Evolutionary conservation across 2,113 vertebrate genomes (phyloP).

Genomic region (Smithornis capensis): DNA sequence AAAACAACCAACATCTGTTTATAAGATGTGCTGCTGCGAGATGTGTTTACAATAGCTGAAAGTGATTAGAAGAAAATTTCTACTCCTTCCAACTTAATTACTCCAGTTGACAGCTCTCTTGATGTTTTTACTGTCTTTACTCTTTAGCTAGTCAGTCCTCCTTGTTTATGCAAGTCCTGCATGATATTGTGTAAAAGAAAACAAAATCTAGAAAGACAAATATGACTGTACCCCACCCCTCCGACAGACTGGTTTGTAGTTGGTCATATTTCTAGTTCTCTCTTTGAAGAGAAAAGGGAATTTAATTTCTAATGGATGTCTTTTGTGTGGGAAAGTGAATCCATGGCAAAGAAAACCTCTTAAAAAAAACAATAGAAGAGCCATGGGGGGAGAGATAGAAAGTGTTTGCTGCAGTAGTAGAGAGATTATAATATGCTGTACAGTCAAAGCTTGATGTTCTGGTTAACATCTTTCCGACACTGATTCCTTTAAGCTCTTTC

Average conservation of each 20-base stretch:
- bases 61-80: conserved; percentile 33
- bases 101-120: not conserved
- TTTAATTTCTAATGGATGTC: not conserved
- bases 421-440: not conserved
- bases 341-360: not conserved
- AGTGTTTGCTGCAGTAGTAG: not conserved
- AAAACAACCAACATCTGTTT: conserved; percentile 52
- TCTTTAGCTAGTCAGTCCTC: not conserved
- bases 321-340: not conserved
- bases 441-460: not conserved
- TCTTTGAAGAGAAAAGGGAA: not conserved
- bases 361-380: not conserved
- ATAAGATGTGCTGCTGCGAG: conserved; percentile 37
- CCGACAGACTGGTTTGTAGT: not conserved
- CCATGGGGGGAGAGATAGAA: not conserved
- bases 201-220: not conserved
- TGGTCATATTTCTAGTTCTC: not conserved
- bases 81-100: conserved; percentile 5
- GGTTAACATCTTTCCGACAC: not conserved
- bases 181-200: not conserved
- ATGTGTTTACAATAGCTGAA: conserved; percentile 54
- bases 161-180: not conserved
- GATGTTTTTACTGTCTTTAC: conserved; percentile 1
- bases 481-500: not conserved
- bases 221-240: not conserved